phyloP scores from a whole-genome alignment of 2,113 vertebrate species.

The Elephantulus edwardii region DNA sequence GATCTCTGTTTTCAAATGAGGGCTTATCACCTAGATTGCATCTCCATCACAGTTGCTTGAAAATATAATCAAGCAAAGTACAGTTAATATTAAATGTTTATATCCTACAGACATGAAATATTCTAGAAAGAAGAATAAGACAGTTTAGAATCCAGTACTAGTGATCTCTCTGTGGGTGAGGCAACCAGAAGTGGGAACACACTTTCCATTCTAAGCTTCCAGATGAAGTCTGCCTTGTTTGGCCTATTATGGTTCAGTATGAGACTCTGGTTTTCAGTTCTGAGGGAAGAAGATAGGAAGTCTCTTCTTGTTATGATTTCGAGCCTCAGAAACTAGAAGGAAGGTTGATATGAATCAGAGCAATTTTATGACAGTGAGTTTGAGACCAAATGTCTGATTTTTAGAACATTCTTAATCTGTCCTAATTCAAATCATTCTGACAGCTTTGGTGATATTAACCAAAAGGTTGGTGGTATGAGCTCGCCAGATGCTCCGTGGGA shows the following conservation, averaged over 20 bases:
- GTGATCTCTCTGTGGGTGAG: neutral
- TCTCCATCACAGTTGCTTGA: neutral
- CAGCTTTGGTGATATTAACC: too few relatives aligned
- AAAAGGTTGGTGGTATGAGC: too few relatives aligned
- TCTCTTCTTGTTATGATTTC: too few relatives aligned
- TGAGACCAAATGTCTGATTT: neutral
- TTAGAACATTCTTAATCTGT: neutral
- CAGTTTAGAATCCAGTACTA: neutral
- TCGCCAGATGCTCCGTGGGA: too few relatives aligned
- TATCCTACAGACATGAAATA: neutral
- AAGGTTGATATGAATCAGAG: too few relatives aligned
- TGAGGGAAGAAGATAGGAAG: neutral
- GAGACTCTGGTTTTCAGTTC: conserved; percentile 6
- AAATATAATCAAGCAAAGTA: neutral
- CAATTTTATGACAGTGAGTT: too few relatives aligned
- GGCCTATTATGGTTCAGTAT: neutral
- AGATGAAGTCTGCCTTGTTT: conserved; percentile 1
- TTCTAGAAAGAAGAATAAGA: neutral
- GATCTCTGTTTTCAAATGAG: neutral
- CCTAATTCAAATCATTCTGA: too few relatives aligned
- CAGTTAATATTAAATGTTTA: neutral
- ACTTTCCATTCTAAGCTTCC: neutral
- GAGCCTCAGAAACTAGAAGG: too few relatives aligned
- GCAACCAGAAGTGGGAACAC: neutral
- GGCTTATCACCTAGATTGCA: neutral